Percentiles rank a stretch among this genome's conserved stretches.
Conservation (phyloP, 1,140 invertebrate genomes). For the Pentalonia nigronervosa region DNA sequence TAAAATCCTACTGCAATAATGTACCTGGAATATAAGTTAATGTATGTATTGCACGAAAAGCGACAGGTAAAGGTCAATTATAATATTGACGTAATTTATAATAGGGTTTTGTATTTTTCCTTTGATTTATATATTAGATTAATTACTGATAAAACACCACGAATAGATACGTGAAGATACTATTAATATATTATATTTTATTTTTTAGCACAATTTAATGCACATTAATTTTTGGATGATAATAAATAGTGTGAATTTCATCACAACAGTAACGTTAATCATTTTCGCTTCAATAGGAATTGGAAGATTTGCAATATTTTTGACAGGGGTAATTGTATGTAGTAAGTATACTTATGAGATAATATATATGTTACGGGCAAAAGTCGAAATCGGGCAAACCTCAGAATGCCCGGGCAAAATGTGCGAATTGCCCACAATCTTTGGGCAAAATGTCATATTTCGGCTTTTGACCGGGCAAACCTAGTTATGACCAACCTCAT, state of each 20-base stretch:
- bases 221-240: constrained; percentile 17
- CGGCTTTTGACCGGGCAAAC: too few relatives aligned
- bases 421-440: too few relatives aligned
- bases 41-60: background rate
- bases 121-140: background rate
- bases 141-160: background rate
- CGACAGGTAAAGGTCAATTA: background rate
- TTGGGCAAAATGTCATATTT: too few relatives aligned
- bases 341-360: background rate
- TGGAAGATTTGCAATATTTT: background rate
- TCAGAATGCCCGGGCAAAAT: too few relatives aligned
- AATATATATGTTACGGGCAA: background rate
- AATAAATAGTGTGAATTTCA: background rate
- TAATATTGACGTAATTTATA: background rate
- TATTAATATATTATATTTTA: background rate
- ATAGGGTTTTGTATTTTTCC: background rate
- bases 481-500: too few relatives aligned
- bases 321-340: background rate
- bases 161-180: background rate
- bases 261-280: background rate
- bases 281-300: background rate
- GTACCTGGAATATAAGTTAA: background rate
- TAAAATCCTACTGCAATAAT: background rate
- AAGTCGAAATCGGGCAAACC: too few relatives aligned
- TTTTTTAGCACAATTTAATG: background rate